phyloP scores from a whole-genome alignment of 64 coral and sea anemone genomes.

The Pocillopora damicornis region DNA sequence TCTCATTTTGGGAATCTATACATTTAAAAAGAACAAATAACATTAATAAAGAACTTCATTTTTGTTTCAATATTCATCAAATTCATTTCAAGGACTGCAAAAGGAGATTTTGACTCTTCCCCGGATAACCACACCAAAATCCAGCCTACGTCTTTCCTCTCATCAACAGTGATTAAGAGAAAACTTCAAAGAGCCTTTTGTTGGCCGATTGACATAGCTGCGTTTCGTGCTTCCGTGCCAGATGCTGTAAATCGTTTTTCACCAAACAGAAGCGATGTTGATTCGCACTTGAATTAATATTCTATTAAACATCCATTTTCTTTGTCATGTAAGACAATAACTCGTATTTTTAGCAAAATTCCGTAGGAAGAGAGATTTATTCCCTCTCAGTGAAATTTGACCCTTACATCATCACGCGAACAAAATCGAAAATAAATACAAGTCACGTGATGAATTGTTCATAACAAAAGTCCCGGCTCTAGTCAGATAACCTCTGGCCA shows the following conservation, averaged over 20 bases:
- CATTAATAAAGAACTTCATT: neutral
- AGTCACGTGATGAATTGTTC: conserved; percentile 6
- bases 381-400: neutral
- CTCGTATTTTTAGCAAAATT: neutral
- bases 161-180: neutral
- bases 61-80: neutral
- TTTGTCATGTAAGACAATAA: neutral
- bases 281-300: neutral
- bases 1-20: neutral
- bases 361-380: too few species aligned
- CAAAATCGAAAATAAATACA: neutral
- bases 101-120: neutral
- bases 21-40: neutral
- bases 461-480: neutral
- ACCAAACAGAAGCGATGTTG: neutral
- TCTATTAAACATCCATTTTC: neutral
- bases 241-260: neutral
- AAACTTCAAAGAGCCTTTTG: neutral
- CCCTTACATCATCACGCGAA: neutral
- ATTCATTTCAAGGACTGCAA: neutral
- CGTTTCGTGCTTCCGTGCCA: neutral
- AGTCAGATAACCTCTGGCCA: neutral
- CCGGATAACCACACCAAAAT: neutral
- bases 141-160: neutral
- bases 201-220: neutral